Conservation (phyloP, 2,888 invertebrate genomes). For the Orgyia antiqua region DNA sequence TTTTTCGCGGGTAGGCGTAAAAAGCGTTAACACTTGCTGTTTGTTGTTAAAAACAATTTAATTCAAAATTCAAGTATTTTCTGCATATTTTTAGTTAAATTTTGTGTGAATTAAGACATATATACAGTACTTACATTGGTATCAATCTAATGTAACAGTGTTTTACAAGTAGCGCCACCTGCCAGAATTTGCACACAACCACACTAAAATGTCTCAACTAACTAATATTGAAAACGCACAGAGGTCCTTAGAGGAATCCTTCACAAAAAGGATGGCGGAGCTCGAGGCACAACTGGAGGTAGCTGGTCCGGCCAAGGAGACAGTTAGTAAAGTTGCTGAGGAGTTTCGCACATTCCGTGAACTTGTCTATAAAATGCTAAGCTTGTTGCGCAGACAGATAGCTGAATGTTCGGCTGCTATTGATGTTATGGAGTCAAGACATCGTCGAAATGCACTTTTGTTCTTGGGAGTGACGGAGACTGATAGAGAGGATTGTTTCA, state of each 20-base stretch:
- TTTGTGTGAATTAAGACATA: too few species aligned
- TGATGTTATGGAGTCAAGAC: not conserved
- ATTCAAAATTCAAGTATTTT: too few species aligned
- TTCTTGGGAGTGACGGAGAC: not conserved
- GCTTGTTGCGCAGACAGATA: not conserved
- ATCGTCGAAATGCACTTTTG: not conserved
- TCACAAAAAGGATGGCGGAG: not conserved
- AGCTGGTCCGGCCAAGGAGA: not conserved
- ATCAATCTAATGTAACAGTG: too few species aligned
- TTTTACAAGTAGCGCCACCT: too few species aligned
- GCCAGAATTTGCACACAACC: not conserved
- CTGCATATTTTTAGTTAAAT: too few species aligned
- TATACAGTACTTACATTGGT: too few species aligned
- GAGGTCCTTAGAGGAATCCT: not conserved
- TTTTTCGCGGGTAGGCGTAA: too few species aligned
- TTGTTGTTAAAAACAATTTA: too few species aligned
- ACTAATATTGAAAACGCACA: not conserved
- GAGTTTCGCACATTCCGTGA: not conserved
- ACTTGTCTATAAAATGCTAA: not conserved
- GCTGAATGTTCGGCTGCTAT: not conserved
- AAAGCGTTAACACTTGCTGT: too few species aligned
- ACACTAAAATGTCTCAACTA: not conserved
- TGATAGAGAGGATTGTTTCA: not conserved
- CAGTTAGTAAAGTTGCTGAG: not conserved
- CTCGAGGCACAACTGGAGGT: not conserved